Base-by-base conservation (phyloP, 2,113 vertebrate species). In the Mirounga angustirostris region DNA sequence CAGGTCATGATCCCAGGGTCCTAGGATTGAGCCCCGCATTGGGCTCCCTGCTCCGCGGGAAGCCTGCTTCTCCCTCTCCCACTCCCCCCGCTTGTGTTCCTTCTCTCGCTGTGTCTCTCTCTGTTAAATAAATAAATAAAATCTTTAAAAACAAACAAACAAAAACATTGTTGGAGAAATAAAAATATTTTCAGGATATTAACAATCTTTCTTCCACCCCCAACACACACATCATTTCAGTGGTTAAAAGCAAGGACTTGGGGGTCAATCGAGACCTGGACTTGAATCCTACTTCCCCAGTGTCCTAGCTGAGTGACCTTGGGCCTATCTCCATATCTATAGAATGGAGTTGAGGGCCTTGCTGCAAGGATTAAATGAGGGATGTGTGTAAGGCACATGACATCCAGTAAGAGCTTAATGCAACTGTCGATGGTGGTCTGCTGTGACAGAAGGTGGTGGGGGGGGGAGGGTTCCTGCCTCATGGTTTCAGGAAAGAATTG, bases 121-220 rank as follows among this genome's bases (percentile, higher is more conserved):
- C 46, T 46, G 46, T 46, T 7, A 46, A 46, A 46, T 46, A 46
- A 46, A 46, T 46, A 46, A 46, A 46, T 46, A 46, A 46, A 46
- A 46, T 46, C 46, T 46, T 46, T 7, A 46, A 46, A 46, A 46
- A 46, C 46, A 46, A 6, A 46, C 46, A 46, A 46, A 46, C 46
- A 46, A 46, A 81, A 56, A 85, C 80, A 86, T 54, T n/a, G 7
- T 59, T 87, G n/a, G 59, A 87, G 74, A 94, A 82, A 87, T 56
- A 43, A 84, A 94, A 95, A 28, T 84, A 67, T n/a, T 90, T 91
- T 83, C 36, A 89, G 50, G 19, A 61, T 80, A 87, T 93, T 84
- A 58, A 90, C 40, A 36, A 83, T 21, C 3, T 5, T 4, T 14
- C 10, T 13, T 12, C 24, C 83, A 14, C 54, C 16, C 22, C 36